Base-by-base conservation (phyloP, 2,888 invertebrate genomes). In the Cylindroiulus punctatus region DNA sequence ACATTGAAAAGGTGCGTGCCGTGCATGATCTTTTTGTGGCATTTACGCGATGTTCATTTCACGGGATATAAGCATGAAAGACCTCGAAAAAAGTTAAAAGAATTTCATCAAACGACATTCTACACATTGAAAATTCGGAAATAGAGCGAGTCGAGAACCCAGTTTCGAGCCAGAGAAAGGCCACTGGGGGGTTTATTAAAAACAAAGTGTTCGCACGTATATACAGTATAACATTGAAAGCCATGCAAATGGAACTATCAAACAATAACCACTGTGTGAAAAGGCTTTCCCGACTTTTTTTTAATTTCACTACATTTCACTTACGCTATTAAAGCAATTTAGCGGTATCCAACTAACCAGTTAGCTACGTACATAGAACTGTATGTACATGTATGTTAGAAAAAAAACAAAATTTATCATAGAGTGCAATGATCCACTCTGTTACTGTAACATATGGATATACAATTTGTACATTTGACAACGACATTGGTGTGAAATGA, bases 21-120 rank as follows among this genome's bases (percentile, higher is more conserved):
- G 30, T 76, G 30, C 76, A 76, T 76, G 76, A 26, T 76, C 76
- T 76, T 76, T 76, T 30, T 12, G 76, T 76, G 76, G 76, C 76
- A 76, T 76, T 76, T 76, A 4, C 76, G 30, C 76, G 14, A 30
- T 76, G 76, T 76, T 76, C 30, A 76, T 76, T 76, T 76, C 30
- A 76, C 12, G 76, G 76, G 14, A 26, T 30, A 12, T 76, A 30
- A 30, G 76, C 76, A 76, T 76, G n/a, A 76, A 76, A 76, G 76
- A 76, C 30, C 76, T 76, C 76, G 76, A 76, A 76, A 76, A 76
- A 76, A 76, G 76, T 76, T 76, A 3, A 76, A 36, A 76, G 76
- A 76, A 76, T 76, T 76, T 76, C 76, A 76, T 76, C 76, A 76
- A 5, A 14, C 26, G 14, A 10, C 30, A 26, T 30, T 30, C 14